Base-by-base conservation (phyloP, 2,797 vertebrate genomes). In the Sarcoramphus papa region DNA sequence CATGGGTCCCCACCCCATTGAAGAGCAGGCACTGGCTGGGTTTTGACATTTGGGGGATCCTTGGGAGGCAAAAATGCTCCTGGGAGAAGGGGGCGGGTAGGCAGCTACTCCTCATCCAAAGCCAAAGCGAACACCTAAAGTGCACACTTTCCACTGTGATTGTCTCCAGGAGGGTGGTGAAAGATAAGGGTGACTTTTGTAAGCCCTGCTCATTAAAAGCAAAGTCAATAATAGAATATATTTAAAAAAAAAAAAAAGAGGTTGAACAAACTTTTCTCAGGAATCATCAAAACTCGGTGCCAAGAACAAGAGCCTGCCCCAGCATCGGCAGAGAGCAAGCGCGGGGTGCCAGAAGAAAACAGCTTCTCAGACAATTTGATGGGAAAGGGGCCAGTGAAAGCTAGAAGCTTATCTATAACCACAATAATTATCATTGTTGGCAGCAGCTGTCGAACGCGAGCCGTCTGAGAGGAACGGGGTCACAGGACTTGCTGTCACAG, bases 331-430 rank as follows among this genome's bases (percentile, higher is more conserved):
- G 83, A 87, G 82, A 93, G 84, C 94, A 81, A 86, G 94, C 37
- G 27, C 9, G 18, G 59, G 88, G 62, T 54, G 93, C 85, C 95
- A 97, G 97, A 91, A 97, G 76, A 88, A 95, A 98, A 97, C 80
- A 97, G 93, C 94, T 97, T 94, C 93, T 96, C 95, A 93, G 94
- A 92, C 94, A 92, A 96, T 37, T 48, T 40, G 78, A 94, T 91
- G 92, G 95, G 95, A 97, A 97, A 95, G 95, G 82, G 95, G 95
- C 97, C 97, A 97, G 95, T 73, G 95, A 97, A 95, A 97, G 88
- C 85, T 97, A 72, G 92, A 97, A 96, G 89, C 93, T 96, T 96
- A 94, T 97, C 97, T 97, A 68, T 85, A 96, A 95, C 92, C 84
- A 89, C 74, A 93, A 75, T 96, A 95, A 97, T 96, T 94, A 97